phyloP scores from a whole-genome alignment of 2,888 invertebrate genomes.

The Keiferia lycopersicella region DNA sequence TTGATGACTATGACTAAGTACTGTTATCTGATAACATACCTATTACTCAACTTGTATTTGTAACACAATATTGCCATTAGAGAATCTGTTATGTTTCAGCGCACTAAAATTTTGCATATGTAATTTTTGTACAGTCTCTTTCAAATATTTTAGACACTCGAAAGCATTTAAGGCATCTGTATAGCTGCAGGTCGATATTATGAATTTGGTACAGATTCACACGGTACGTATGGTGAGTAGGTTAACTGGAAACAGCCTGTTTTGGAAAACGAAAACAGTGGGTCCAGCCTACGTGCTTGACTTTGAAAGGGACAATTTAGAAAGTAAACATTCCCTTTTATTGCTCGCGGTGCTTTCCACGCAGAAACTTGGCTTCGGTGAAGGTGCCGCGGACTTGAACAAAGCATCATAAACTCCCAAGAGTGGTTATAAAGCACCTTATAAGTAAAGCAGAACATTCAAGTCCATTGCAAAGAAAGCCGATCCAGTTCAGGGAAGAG shows the following conservation, averaged over 20 bases:
- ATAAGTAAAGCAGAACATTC: slow-evolving; percentile 11
- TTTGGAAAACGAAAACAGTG: slow-evolving; percentile 53
- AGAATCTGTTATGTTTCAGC: background rate
- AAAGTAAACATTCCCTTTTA: slow-evolving; percentile 59
- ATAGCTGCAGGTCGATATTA: slow-evolving; percentile 58
- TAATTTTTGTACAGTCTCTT: no score
- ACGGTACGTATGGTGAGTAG: slow-evolving; percentile 63
- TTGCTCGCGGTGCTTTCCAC: slow-evolving; percentile 29
- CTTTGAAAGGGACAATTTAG: slow-evolving; percentile 53
- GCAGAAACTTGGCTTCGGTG: slow-evolving; percentile 27
- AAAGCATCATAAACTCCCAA: slow-evolving; percentile 25
- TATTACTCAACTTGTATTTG: background rate
- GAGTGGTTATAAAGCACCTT: slow-evolving; percentile 9
- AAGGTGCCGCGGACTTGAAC: slow-evolving; percentile 22
- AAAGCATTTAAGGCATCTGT: slow-evolving; percentile 56
- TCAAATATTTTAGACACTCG: slow-evolving; percentile 6
- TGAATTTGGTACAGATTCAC: slow-evolving; percentile 69
- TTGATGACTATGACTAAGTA: slow-evolving; percentile 9
- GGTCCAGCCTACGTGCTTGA: slow-evolving; percentile 48
- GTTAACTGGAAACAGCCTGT: slow-evolving; percentile 59
- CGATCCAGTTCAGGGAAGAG: slow-evolving; percentile 1
- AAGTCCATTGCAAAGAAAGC: slow-evolving; percentile 1
- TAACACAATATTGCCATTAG: background rate
- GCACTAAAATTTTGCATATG: no score
- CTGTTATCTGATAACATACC: background rate